Evolutionary conservation across 2,888 invertebrate genomes (phyloP), one percentile per base, ranked within the genome.

Genomic region (Drosophila paramelanica): DNA sequence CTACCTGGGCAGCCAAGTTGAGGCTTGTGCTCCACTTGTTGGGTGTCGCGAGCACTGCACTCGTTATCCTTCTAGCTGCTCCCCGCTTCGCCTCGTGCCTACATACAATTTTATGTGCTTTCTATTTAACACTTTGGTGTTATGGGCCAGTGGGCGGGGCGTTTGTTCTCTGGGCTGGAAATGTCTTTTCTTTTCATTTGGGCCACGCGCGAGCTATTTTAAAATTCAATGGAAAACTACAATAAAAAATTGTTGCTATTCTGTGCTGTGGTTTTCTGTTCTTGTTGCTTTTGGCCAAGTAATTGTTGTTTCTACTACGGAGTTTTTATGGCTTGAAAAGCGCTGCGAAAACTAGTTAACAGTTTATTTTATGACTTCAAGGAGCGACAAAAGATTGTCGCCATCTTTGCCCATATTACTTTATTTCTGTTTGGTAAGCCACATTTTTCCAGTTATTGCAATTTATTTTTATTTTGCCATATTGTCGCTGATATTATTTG

Each of bases 91-190:
- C 46, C 59, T 10, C 59, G 55, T 53, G 45, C 45, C 73, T 65
- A 56, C 68, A 83, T 83, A 73, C 79, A 83, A 79, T 82, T 81
- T 83, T 81, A 82, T 83, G 81, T 76, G 70, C 71, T 81, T 83
- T 84, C 81, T 83, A 83, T 84, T 83, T 80, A 82, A 83, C 81
- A 76, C 81, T 70, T 76, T 69, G 61, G 20, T 59, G 33, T 42
- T 53, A 41, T 52, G 61, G 33, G 25, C 31, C 13, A 38, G 49
- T 31, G 33, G 61, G 51, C 8, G 27, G 11, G 14, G 31, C 10
- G 27, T 17, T 3, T 43, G 49, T 49, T 47, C 31, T 14, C 43
- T 46, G 33, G 62, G 57, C 27, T 41, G 53, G 49, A 58, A 64
- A 66, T 62, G 66, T 70, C 64, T 67, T 76, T 81, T 72, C 75